A percentile compares a stretch with the other conserved stretches of the same genome.
phyloP scores from a whole-genome alignment of 2,888 invertebrate genomes.

The Lepidocyrtoides sp. region DNA sequence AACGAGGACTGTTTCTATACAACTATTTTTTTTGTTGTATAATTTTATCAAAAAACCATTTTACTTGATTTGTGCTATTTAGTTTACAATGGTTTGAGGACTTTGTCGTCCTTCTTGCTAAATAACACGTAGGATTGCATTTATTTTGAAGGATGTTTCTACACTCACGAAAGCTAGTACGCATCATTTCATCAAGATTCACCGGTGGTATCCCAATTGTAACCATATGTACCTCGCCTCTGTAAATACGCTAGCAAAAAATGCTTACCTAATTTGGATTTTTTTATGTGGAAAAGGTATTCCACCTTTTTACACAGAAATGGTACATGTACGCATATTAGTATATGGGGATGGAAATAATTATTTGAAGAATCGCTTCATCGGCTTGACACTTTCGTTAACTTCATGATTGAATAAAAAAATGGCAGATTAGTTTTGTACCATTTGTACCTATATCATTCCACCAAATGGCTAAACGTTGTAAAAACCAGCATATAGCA shows the following conservation, averaged over 20 bases:
- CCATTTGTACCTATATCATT: no score
- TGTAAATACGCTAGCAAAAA: background rate
- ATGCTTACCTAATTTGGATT: no score
- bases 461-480: no score
- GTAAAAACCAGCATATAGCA: background rate
- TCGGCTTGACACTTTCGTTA: constrained; percentile 73
- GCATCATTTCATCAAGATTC: background rate
- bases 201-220: no score
- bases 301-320: no score
- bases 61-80: background rate
- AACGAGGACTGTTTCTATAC: constrained; percentile 24
- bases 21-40: background rate
- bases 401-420: no score
- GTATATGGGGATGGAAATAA: constrained; percentile 56
- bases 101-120: constrained; percentile 49
- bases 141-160: background rate
- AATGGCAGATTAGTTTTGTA: no score
- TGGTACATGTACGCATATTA: no score
- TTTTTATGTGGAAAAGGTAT: no score
- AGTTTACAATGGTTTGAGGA: constrained; percentile 48
- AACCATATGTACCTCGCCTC: background rate
- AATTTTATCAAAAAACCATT: background rate
- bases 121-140: constrained; percentile 19
- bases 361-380: constrained; percentile 30
- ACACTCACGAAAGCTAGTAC: no score